Base-by-base conservation (phyloP, 2,797 vertebrate species). In the Erpetoichthys calabaricus region DNA sequence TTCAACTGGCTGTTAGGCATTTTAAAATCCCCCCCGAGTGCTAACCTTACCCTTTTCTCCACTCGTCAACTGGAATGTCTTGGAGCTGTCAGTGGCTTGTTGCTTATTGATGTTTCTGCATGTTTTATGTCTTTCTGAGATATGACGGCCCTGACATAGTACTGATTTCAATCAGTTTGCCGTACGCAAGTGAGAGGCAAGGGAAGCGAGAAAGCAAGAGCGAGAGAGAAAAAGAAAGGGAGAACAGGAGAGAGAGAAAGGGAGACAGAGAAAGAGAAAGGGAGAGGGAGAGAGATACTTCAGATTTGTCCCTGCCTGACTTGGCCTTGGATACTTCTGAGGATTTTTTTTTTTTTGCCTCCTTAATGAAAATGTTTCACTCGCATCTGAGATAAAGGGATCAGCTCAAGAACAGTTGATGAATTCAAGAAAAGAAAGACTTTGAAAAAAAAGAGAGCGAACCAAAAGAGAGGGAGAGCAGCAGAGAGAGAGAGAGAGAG, bases 61-160 rank as follows among this genome's bases (percentile, higher is more conserved):
- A 85, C 87, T 84, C 81, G 80, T 89, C 86, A 83, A 75, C 84
- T 83, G 75, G 78, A 80, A 83, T 82, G 88, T 86, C 87, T 86
- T 85, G 75, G 85, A 94, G 91, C 92, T 96, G 92, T 95, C 92
- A 94, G 87, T 78, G 83, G 90, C 90, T 91, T 92, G 91, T 93
- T 96, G 91, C 91, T 93, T 94, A 96, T 97, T 97, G 90, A 97
- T 96, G 92, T 94, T 90, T 89, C 88, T 85, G 86, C 88, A 91
- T 96, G 91, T 95, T 97, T 97, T 92, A 97, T 92, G 92, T 94
- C 89, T 88, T 76, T 80, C 84, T 80, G 86, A 89, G 91, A 91
- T 91, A 93, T 94, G 91, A 94, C 85, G 89, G 89, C 86, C 86
- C 79, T 92, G 92, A 94, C 93, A 96, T 79, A 76, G 85, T 78